Evolutionary conservation across 2,113 vertebrate genomes (phyloP).

Genomic region (Dermatemys mawii): DNA sequence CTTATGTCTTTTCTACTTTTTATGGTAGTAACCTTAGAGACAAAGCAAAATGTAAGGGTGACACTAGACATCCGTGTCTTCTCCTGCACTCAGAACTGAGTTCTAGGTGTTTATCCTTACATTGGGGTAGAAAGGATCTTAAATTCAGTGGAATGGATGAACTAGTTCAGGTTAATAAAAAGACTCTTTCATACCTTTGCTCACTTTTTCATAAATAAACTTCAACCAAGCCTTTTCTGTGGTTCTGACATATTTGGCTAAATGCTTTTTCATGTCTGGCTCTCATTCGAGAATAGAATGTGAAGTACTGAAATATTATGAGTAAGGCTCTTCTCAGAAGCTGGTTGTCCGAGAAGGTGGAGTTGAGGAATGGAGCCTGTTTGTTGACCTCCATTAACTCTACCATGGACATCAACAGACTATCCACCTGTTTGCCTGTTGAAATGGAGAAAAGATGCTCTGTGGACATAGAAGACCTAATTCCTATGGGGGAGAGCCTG

Average conservation of each 20-base stretch:
- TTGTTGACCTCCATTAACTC: background rate
- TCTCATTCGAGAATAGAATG: background rate
- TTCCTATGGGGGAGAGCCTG: background rate
- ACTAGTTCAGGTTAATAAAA: background rate
- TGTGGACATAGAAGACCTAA: background rate
- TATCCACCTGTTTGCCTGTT: background rate
- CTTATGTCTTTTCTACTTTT: background rate
- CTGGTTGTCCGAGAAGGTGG: background rate
- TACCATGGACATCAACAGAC: background rate
- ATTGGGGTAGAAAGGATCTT: background rate
- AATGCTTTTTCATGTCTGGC: background rate
- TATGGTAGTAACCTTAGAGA: background rate
- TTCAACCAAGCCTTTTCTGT: accelerated
- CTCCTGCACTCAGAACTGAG: background rate
- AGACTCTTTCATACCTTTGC: background rate
- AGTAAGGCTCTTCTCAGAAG: background rate
- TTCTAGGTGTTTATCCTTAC: background rate
- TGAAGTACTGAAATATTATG: background rate
- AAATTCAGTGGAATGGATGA: background rate
- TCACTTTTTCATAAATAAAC: background rate
- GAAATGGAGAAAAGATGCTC: background rate
- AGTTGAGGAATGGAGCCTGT: background rate
- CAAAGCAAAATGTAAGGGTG: background rate
- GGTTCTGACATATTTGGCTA: background rate
- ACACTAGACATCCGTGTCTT: background rate